phyloP scores from a whole-genome alignment of 2,888 invertebrate species.

The Leptarthrus brevirostris region DNA sequence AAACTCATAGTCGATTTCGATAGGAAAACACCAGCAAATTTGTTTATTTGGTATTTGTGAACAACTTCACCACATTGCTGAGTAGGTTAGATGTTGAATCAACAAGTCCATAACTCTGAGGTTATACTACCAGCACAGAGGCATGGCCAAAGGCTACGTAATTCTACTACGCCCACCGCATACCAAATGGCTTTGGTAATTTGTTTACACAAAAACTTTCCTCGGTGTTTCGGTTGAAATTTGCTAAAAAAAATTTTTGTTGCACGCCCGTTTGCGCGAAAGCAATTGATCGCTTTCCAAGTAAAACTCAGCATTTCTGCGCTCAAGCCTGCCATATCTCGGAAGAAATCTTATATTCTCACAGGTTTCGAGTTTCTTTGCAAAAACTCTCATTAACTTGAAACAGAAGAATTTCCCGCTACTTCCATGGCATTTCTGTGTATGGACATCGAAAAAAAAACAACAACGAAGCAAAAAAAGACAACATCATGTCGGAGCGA shows the following conservation, averaged over 20 bases:
- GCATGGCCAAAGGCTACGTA: too few species aligned
- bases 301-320: not conserved
- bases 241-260: not conserved
- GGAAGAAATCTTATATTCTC: not conserved
- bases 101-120: not conserved
- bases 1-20: too few species aligned
- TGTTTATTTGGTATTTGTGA: too few species aligned
- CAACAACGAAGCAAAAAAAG: not conserved
- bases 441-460: not conserved
- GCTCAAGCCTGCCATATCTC: too few species aligned
- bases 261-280: not conserved
- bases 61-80: too few species aligned
- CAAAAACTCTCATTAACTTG: not conserved
- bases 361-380: not conserved
- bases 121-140: not conserved
- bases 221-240: not conserved
- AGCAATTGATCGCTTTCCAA: not conserved
- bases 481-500: not conserved
- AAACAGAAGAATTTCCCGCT: constrained; percentile 5
- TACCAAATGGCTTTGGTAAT: not conserved
- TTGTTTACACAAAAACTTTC: not conserved
- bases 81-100: too few species aligned
- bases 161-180: not conserved
- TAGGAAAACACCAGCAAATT: too few species aligned
- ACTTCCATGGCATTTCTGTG: not conserved